Percentiles rank a stretch among this genome's conserved stretches.
These are phyloP conservation scores for Microlaimidae sp. DNA, from an alignment of 2,888 invertebrate genomes.

Conservation along the genomic window DNA sequence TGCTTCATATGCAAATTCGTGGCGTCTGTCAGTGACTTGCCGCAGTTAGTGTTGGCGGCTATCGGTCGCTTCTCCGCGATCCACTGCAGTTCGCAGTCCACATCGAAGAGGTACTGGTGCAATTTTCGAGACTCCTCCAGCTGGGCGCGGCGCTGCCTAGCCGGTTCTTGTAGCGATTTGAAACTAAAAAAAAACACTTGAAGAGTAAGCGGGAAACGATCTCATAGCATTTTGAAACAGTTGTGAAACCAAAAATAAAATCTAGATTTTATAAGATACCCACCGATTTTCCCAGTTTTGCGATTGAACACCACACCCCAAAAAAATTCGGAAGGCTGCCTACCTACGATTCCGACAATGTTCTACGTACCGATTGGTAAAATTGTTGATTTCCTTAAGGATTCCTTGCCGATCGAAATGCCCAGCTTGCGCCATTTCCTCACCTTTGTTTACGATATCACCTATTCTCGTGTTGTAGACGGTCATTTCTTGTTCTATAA, in stretches of 20 bases:
- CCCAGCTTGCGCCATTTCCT: slow-evolving; percentile 75
- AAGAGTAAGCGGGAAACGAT: too few relatives aligned
- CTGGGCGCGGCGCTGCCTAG: slow-evolving; percentile 52
- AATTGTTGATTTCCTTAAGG: slow-evolving; percentile 54
- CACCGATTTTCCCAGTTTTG: too few relatives aligned
- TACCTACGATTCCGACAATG: too few relatives aligned
- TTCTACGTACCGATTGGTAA: slow-evolving; percentile 48
- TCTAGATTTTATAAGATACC: too few relatives aligned
- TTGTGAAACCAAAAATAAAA: too few relatives aligned
- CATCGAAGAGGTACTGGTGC: slow-evolving; percentile 81
- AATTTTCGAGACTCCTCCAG: slow-evolving; percentile 72
- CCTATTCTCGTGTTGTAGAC: slow-evolving; percentile 64
- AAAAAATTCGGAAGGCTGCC: too few relatives aligned
- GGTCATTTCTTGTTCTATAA: slow-evolving; percentile 66
- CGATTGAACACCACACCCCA: too few relatives aligned
- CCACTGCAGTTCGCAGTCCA: slow-evolving; percentile 84
- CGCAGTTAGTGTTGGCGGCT: slow-evolving; percentile 53
- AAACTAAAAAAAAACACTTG: slow-evolving; percentile 40
- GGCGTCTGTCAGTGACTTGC: slow-evolving; percentile 73
- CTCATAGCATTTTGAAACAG: too few relatives aligned
- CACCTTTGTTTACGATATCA: slow-evolving; percentile 55
- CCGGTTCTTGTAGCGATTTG: slow-evolving; percentile 54
- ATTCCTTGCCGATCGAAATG: slow-evolving; percentile 85
- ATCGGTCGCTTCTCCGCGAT: slow-evolving; percentile 69
- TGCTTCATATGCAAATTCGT: slow-evolving; percentile 82